Conservation (phyloP, 2,888 invertebrate species). For the Sisyra nigra region DNA sequence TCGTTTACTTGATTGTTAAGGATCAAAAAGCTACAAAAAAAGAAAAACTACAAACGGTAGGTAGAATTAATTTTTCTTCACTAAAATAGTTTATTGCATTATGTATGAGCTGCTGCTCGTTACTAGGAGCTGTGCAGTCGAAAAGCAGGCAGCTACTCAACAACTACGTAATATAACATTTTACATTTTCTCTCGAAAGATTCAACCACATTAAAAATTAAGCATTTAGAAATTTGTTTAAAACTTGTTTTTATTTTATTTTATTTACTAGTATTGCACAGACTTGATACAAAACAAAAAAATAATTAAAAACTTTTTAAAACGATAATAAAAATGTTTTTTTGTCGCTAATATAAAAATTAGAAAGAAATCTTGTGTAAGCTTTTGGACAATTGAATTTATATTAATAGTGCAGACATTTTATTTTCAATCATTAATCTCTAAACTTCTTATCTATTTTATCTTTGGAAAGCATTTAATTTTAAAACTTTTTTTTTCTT, state of each 20-base stretch:
- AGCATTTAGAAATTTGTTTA: slow-evolving; percentile 1
- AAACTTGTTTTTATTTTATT: background rate
- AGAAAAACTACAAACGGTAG: no score
- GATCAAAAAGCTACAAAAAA: no score
- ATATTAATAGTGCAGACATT: slow-evolving; percentile 4
- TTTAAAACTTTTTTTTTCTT: slow-evolving; percentile 6
- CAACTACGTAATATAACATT: slow-evolving; percentile 3
- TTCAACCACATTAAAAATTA: slow-evolving; percentile 6
- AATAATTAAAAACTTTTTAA: no score
- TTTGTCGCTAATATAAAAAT: background rate
- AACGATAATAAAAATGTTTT: no score
- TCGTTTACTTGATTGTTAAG: no score
- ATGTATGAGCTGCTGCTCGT: slow-evolving; percentile 7
- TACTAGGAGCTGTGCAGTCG: slow-evolving; percentile 6
- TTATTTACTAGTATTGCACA: slow-evolving; percentile 3
- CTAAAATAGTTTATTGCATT: slow-evolving; percentile 8
- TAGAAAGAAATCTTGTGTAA: background rate
- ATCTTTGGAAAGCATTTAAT: slow-evolving; percentile 9
- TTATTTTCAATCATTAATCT: slow-evolving; percentile 1
- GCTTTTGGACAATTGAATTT: background rate
- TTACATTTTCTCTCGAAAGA: slow-evolving; percentile 1
- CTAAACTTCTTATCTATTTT: slow-evolving; percentile 4
- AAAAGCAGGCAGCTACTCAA: slow-evolving; percentile 8
- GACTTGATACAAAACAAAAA: slow-evolving; percentile 1
- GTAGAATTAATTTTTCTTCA: background rate